phyloP scores from a whole-genome alignment of 92 coral and sea anemone genomes.

The Actinostola sp. region DNA sequence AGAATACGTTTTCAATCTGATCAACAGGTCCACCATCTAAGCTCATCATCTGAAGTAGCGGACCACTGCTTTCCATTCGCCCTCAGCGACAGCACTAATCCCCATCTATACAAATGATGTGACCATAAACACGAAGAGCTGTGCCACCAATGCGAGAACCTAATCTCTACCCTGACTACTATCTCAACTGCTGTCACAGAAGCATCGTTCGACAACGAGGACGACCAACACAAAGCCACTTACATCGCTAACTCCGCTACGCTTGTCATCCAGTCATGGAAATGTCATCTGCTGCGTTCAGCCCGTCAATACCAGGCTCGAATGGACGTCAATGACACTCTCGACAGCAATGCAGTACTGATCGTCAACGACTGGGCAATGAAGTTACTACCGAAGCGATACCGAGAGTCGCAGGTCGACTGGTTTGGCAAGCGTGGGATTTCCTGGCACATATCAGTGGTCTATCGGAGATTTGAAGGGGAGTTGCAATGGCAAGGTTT shows the following conservation, averaged over 20 bases:
- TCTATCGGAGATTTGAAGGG: constrained; percentile 16
- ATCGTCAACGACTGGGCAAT: constrained; percentile 42
- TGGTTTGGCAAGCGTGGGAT: constrained; percentile 17
- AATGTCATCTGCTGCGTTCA: constrained; percentile 28
- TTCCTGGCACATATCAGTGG: constrained; percentile 27
- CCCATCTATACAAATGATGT: neutral
- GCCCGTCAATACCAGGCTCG: constrained; percentile 42
- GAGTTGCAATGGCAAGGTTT: constrained; percentile 20
- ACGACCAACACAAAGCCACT: constrained; percentile 33
- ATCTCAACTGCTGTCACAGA: constrained; percentile 5
- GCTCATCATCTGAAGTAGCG: constrained; percentile 11
- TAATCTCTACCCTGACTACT: constrained; percentile 8
- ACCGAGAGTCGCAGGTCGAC: constrained; percentile 18
- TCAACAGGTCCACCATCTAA: too few relatives aligned
- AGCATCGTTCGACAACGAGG: constrained; percentile 22
- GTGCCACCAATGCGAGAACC: constrained; percentile 33
- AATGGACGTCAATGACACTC: constrained; percentile 24
- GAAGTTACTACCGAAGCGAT: constrained; percentile 34
- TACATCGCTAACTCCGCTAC: constrained; percentile 27
- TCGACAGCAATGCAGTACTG: constrained; percentile 11
- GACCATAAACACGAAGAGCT: constrained; percentile 28
- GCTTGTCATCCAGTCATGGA: constrained; percentile 36
- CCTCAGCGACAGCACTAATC: constrained; percentile 36
- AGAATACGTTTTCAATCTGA: too few relatives aligned
- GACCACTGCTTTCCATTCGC: constrained; percentile 43